phyloP scores from a whole-genome alignment of 2,888 invertebrate species.

The Acrobasis consociella region DNA sequence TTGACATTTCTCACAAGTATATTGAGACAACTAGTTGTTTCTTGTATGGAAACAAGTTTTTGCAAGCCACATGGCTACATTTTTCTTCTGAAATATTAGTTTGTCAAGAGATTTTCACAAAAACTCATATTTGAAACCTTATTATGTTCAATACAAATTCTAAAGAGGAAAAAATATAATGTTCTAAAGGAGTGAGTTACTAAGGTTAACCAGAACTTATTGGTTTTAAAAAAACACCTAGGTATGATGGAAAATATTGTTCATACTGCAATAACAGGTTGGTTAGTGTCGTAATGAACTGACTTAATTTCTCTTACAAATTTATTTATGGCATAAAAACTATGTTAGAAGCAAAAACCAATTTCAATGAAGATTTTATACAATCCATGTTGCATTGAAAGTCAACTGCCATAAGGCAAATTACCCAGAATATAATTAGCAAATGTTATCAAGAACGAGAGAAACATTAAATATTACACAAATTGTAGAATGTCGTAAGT shows the following conservation, averaged over 20 bases:
- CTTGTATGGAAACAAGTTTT: no score
- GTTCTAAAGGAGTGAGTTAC: no score
- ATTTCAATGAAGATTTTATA: background rate
- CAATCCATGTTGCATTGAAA: background rate
- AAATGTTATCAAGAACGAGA: slow-evolving; percentile 43
- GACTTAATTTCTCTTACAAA: background rate
- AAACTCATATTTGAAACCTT: no score
- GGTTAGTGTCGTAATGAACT: slow-evolving; percentile 12
- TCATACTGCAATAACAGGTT: background rate
- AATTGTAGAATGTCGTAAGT: slow-evolving; percentile 31
- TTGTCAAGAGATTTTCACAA: no score
- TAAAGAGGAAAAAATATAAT: background rate
- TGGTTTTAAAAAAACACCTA: background rate
- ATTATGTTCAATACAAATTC: background rate
- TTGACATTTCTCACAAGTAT: no score
- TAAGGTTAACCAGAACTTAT: background rate
- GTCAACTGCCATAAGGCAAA: slow-evolving; percentile 13
- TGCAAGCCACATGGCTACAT: no score
- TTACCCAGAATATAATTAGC: slow-evolving; percentile 34
- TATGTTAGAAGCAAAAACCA: background rate
- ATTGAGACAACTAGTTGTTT: no score
- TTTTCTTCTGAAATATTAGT: no score
- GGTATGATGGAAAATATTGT: background rate
- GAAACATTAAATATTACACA: slow-evolving; percentile 40
- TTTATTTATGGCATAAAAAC: background rate